Percentiles rank a stretch among this genome's conserved stretches.
Conservation (phyloP, 2,888 invertebrate species). For the Agapostemon virescens region DNA sequence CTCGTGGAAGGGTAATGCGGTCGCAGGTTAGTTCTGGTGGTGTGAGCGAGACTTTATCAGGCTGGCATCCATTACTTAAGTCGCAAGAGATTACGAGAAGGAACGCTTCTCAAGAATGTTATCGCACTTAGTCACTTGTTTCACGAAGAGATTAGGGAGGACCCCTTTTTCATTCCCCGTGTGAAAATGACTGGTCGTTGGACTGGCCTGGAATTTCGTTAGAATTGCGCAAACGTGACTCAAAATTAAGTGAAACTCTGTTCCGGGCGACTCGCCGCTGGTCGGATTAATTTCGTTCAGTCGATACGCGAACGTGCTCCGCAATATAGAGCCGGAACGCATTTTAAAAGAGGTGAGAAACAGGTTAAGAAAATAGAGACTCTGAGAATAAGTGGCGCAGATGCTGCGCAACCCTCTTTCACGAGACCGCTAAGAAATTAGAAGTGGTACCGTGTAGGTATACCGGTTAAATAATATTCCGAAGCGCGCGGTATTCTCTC, state of each 20-base stretch:
- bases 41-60: constrained; percentile 71
- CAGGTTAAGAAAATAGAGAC: not conserved
- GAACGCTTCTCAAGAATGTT: constrained; percentile 65
- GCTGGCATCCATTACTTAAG: constrained; percentile 74
- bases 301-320: not conserved
- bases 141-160: constrained; percentile 50
- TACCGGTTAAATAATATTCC: not conserved
- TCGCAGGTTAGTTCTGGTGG: constrained; percentile 49
- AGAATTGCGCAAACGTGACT: not conserved
- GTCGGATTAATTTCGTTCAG: not conserved
- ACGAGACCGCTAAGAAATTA: constrained; percentile 5
- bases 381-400: not conserved
- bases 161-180: constrained; percentile 40
- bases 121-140: constrained; percentile 59
- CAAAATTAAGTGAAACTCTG: not conserved
- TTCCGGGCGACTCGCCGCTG: not conserved
- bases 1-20: constrained; percentile 62
- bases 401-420: not conserved
- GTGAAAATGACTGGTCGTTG: constrained; percentile 42
- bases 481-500: not conserved
- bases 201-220: constrained; percentile 11
- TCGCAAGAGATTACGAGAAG: constrained; percentile 71
- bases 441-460: not conserved
- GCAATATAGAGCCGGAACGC: not conserved
- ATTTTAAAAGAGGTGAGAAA: not conserved